Conservation (phyloP, 1,140 invertebrate species). For the Microvelia longipes region DNA sequence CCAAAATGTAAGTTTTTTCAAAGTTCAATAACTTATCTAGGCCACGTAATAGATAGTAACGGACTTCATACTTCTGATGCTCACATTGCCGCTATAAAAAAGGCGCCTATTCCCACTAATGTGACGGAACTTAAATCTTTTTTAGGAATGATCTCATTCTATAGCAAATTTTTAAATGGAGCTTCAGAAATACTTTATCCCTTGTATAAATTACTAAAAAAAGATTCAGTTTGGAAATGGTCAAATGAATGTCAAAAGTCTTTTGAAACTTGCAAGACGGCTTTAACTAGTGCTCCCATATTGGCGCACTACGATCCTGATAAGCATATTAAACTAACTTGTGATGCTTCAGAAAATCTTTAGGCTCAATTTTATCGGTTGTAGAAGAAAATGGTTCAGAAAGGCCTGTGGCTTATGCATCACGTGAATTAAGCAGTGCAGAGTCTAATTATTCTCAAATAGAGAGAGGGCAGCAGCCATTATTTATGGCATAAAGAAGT, state of each 20-base stretch:
- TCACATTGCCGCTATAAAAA: conserved; percentile 2
- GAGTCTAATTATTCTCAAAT: conserved; percentile 35
- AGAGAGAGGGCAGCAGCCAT: conserved; percentile 36
- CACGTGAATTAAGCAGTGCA: conserved; percentile 28
- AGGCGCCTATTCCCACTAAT: not conserved
- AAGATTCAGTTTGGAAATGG: not conserved
- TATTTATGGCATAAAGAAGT: conserved; percentile 35
- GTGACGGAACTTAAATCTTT: not conserved
- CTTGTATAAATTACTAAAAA: not conserved
- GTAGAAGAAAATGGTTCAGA: conserved; percentile 21
- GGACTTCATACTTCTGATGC: not conserved
- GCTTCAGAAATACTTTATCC: conserved; percentile 1
- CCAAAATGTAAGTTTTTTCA: conserved; percentile 2
- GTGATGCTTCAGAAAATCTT: not conserved
- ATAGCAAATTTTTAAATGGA: conserved; percentile 2
- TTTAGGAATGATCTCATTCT: conserved; percentile 4
- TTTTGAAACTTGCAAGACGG: not conserved
- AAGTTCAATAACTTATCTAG: conserved; percentile 3
- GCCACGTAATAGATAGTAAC: conserved; percentile 2
- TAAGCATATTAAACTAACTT: not conserved
- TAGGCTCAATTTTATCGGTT: conserved; percentile 13
- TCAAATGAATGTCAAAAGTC: not conserved
- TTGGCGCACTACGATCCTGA: not conserved
- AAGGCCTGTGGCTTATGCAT: conserved; percentile 32
- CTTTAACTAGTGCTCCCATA: not conserved